Percentiles rank a stretch among this genome's conserved stretches.
Evolutionary conservation across 1,140 invertebrate species (phyloP).

Genomic region (Penaeus indicus): DNA sequence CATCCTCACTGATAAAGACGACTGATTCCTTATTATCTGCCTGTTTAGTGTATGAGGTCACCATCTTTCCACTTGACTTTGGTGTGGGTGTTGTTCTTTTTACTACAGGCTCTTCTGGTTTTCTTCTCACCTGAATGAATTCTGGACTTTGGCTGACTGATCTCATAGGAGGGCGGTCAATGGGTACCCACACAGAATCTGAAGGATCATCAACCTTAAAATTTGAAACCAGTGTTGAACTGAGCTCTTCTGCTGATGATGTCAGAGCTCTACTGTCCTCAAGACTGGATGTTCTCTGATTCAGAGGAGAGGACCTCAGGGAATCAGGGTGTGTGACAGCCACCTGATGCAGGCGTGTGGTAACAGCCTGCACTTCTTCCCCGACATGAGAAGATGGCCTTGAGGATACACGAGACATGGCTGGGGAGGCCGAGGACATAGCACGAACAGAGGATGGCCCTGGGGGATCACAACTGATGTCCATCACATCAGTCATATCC

Average conservation of each 20-base stretch:
- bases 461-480: slow-evolving; percentile 60
- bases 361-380: slow-evolving; percentile 54
- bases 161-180: slow-evolving; percentile 37
- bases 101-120: neutral
- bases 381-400: slow-evolving; percentile 53
- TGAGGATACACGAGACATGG: slow-evolving; percentile 47
- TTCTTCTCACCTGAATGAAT: slow-evolving; percentile 44
- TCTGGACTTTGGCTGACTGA: slow-evolving; percentile 41
- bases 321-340: slow-evolving; percentile 48
- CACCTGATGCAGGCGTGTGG: slow-evolving; percentile 55
- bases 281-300: slow-evolving; percentile 46
- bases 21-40: too few relatives aligned
- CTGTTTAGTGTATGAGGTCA: too few relatives aligned
- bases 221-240: slow-evolving; percentile 40
- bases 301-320: slow-evolving; percentile 45
- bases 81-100: neutral
- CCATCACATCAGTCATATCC: slow-evolving; percentile 63
- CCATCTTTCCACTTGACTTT: neutral
- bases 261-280: slow-evolving; percentile 52
- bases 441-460: slow-evolving; percentile 49
- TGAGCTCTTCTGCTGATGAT: slow-evolving; percentile 53
- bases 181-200: slow-evolving; percentile 54
- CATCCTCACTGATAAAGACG: too few relatives aligned
- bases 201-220: slow-evolving; percentile 29
- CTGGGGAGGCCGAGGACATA: slow-evolving; percentile 34